Base-by-base conservation (phyloP, 2,113 vertebrate genomes). In the Phrynocephalus versicolor region DNA sequence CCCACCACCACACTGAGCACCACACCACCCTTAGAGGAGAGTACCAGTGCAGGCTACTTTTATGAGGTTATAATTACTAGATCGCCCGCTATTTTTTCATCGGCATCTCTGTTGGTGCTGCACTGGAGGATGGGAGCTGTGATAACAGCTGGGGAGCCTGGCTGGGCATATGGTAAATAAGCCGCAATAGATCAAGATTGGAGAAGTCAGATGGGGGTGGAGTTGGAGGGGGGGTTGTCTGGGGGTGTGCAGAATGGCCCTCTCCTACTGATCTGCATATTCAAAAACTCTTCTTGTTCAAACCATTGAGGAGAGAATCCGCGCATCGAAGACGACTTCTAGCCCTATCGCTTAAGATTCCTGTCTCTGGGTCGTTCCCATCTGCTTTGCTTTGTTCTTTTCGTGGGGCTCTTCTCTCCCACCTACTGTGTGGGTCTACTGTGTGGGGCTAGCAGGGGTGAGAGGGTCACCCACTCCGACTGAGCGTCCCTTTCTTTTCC, bases 391-490 rank as follows among this genome's bases (percentile, higher is more conserved):
- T 75, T 58, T 33, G 0, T 91, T 88, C 86, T 86, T 64, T 62
- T 30, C 60, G 0, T 0, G 55, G 84, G 88, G 85, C 89, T 79
- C 80, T 86, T 90, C 88, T 87, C 16, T 55, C 41, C 77, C 82
- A 37, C 60, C 90, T 0, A 75, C 90, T 89, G 93, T 8, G 88
- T 0, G 12, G 79, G 89, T 85, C 88, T 10, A 51, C 45, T 10
- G 45, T 10, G 45, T 78, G 8, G 86, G 85, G 84, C 83, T 92
- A 88, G 82, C 5, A 83, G 18, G 89, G 92, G 90, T 95, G 94
- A 93, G 71, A 89, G 45, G 45, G 45, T 51, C 77, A 39, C 71
- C 69, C 81, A 8, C 18, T 79, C 77, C 83, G 76, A 74, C 3
- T 27, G 60, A 85, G 18, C 82, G 76, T 84, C 77, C 23, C 85